Base-by-base conservation (phyloP, 2,797 vertebrate species). In the Chloroceryle amazona region DNA sequence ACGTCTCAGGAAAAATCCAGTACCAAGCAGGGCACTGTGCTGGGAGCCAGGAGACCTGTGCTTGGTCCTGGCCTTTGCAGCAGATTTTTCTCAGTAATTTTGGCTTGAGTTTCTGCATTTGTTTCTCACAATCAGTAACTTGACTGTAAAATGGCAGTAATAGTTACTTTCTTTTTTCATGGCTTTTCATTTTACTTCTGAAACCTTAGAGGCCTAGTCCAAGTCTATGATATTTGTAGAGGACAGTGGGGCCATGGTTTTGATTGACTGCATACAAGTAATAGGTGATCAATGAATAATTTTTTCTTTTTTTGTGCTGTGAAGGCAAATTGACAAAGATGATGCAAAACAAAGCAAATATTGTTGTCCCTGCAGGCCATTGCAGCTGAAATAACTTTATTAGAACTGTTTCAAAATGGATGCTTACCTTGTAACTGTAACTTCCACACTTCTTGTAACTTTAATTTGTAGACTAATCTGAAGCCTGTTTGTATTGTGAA, bases 381-480 rank as follows among this genome's bases (percentile, higher is more conserved):
- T 67, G 66, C 93, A 95, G 96, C 86, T 95, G 96, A 93, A 96
- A 95, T 81, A 96, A 96, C 93, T 95, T 82, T 18, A 84, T 91
- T 93, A 93, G 55, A 95, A 84, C 39, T 41, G 52, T 91, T 90
- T 92, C 71, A 83, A 86, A 96, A 94, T 84, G 47, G 86, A 47
- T 89, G 57, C 90, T 96, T 94, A 79, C 44, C 63, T 94, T 93
- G 74, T 94, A 86, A 79, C 70, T 75, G 35, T 63, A 87, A 88
- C 84, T 95, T 46, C n/a, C 51, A 58, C 52, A 44, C 81, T 83
- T 89, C 61, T 76, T 78, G 23, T 74, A 49, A 63, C 41, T 75
- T 90, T 35, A 37, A n/a, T 80, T 94, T 90, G 62, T 70, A 84
- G 78, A 62, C 28, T 17, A 21, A 37, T 79, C 55, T 58, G 75